These are phyloP conservation scores for Xyrichtys novacula DNA, from an alignment of 2,797 vertebrate species.

Conservation along the genomic window DNA sequence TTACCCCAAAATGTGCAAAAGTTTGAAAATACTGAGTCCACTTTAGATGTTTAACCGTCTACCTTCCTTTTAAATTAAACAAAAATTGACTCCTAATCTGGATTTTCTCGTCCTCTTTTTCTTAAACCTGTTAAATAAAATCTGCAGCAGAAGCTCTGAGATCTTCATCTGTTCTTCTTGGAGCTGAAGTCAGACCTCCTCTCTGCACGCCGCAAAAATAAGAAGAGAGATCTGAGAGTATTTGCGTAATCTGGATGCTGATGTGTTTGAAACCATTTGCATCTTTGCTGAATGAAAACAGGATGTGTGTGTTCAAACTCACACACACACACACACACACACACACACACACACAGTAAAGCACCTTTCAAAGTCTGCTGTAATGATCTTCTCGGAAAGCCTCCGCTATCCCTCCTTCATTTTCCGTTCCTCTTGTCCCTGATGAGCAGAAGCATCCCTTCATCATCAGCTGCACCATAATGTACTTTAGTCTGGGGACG, in stretches of 20 bases:
- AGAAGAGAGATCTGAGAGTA: conserved; percentile 18
- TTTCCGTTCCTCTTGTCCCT: conserved; percentile 48
- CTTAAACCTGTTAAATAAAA: too few species aligned
- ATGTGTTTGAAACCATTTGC: conserved; percentile 41
- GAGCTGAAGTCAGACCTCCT: conserved; percentile 29
- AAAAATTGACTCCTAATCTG: too few species aligned
- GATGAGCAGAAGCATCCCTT: conserved; percentile 64
- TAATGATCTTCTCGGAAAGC: conserved; percentile 57
- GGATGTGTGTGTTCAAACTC: conserved; percentile 25
- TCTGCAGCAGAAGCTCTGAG: not conserved
- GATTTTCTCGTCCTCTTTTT: too few species aligned
- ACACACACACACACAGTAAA: conserved; percentile 28
- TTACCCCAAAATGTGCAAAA: too few species aligned
- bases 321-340: conserved; percentile 2
- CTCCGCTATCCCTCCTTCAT: conserved; percentile 61
- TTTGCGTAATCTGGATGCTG: conserved; percentile 50
- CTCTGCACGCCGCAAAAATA: not conserved
- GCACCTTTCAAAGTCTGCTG: conserved; percentile 27
- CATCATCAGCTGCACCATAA: conserved; percentile 59
- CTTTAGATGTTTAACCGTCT: too few species aligned
- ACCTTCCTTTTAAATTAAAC: too few species aligned
- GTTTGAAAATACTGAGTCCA: too few species aligned
- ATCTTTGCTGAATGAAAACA: conserved; percentile 38
- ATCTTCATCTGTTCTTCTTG: not conserved
- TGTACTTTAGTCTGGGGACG: conserved; percentile 61